Percentiles rank a stretch among this genome's conserved stretches.
Conservation (phyloP, 2,888 invertebrate species). For the Conomelus anceps region DNA sequence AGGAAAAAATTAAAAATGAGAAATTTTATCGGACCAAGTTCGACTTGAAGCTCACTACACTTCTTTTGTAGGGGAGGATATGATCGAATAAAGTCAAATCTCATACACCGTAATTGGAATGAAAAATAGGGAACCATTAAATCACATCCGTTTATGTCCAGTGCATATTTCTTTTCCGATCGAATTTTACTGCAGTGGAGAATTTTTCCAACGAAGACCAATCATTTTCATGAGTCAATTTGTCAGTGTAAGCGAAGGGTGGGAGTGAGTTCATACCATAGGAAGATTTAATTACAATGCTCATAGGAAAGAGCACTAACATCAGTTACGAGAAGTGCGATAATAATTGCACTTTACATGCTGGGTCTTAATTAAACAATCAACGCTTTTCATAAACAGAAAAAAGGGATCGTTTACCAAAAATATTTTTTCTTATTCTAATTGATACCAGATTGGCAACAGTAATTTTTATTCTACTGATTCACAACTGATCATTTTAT, state of each 20-base stretch:
- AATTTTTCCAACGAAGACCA: too few relatives aligned
- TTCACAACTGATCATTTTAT: too few relatives aligned
- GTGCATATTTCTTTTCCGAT: neutral
- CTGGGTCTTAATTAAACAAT: neutral
- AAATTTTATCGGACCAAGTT: too few relatives aligned
- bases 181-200: too few relatives aligned
- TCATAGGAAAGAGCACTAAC: neutral
- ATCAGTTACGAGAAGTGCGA: too few relatives aligned
- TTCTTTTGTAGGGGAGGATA: neutral
- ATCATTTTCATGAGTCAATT: neutral
- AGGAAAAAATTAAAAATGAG: too few relatives aligned
- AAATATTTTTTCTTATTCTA: too few relatives aligned
- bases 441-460: too few relatives aligned
- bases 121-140: neutral
- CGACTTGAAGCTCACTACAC: neutral
- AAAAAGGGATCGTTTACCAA: too few relatives aligned
- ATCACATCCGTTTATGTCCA: neutral
- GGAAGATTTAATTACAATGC: neutral
- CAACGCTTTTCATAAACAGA: too few relatives aligned
- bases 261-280: neutral
- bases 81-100: neutral
- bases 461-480: neutral
- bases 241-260: neutral
- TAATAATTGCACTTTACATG: neutral
- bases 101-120: neutral